phyloP scores from a whole-genome alignment of 2,797 vertebrate genomes.

The Myripristis jacobus region DNA sequence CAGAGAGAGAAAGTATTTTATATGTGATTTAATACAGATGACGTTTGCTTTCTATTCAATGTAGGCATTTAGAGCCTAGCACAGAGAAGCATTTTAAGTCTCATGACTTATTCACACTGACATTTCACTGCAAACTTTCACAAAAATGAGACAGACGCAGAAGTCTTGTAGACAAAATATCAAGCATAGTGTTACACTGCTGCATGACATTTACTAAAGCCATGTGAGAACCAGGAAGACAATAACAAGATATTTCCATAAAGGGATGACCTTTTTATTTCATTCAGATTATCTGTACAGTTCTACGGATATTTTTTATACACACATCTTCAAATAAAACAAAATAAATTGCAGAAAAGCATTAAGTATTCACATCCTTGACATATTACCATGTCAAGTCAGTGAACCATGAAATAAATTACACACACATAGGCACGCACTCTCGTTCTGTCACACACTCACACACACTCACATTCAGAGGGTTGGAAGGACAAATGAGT shows the following conservation, averaged over 20 bases:
- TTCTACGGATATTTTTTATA: constrained; percentile 78
- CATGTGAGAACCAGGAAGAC: neutral
- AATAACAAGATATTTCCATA: constrained; percentile 44
- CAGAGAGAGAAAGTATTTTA: neutral
- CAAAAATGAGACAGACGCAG: constrained; percentile 10
- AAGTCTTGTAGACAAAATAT: neutral
- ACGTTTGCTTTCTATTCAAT: neutral
- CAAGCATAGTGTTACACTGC: neutral
- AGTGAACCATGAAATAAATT: constrained; percentile 82
- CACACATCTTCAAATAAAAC: constrained; percentile 75
- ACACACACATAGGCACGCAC: constrained; percentile 50
- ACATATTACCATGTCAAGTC: constrained; percentile 61
- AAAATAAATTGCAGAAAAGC: constrained; percentile 74
- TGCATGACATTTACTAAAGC: constrained; percentile 4
- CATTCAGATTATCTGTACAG: constrained; percentile 80
- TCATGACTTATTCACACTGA: neutral
- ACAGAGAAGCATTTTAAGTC: neutral
- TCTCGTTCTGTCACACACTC: constrained; percentile 20
- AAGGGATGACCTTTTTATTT: constrained; percentile 82
- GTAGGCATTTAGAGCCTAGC: neutral
- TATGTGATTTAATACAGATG: neutral
- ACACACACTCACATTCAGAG: constrained; percentile 30
- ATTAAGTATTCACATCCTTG: constrained; percentile 74
- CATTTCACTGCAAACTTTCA: neutral
- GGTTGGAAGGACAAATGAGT: constrained; percentile 25